Evolutionary conservation across 2,888 invertebrate genomes (phyloP).

Genomic region (Gymnoscelis rufifasciata): DNA sequence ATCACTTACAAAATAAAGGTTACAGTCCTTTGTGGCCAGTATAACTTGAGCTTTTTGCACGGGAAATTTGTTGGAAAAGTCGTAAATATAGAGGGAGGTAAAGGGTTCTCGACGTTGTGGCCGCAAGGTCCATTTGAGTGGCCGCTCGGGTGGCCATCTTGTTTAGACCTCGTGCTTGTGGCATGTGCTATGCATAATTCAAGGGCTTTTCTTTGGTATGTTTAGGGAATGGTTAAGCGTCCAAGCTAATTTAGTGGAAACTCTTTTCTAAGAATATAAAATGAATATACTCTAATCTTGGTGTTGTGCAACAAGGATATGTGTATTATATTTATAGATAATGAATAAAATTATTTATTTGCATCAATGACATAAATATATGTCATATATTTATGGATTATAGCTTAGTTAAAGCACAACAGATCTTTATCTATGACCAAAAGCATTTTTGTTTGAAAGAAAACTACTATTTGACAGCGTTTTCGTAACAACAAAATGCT

Average conservation of each 20-base stretch:
- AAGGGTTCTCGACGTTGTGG: slow-evolving; percentile 46
- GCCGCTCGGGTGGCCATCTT: slow-evolving; percentile 28
- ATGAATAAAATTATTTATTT: too few relatives aligned
- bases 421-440: too few relatives aligned
- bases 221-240: slow-evolving; percentile 1
- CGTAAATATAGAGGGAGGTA: slow-evolving; percentile 59
- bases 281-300: too few relatives aligned
- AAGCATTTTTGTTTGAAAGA: too few relatives aligned
- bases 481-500: too few relatives aligned
- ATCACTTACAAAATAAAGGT: slow-evolving; percentile 6
- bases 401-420: too few relatives aligned
- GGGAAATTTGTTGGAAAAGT: slow-evolving; percentile 49
- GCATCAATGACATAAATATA: too few relatives aligned
- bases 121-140: slow-evolving; percentile 31
- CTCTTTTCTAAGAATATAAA: too few relatives aligned
- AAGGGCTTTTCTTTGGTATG: slow-evolving; percentile 20
- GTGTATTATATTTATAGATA: too few relatives aligned
- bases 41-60: slow-evolving; percentile 24
- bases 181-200: slow-evolving; percentile 32
- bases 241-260: background rate
- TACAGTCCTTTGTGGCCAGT: slow-evolving; percentile 3
- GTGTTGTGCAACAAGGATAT: too few relatives aligned
- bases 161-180: slow-evolving; percentile 27
- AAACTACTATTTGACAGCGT: background rate
- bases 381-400: too few relatives aligned